Conservation (phyloP, 1,140 invertebrate genomes). For the Venturia canescens region DNA sequence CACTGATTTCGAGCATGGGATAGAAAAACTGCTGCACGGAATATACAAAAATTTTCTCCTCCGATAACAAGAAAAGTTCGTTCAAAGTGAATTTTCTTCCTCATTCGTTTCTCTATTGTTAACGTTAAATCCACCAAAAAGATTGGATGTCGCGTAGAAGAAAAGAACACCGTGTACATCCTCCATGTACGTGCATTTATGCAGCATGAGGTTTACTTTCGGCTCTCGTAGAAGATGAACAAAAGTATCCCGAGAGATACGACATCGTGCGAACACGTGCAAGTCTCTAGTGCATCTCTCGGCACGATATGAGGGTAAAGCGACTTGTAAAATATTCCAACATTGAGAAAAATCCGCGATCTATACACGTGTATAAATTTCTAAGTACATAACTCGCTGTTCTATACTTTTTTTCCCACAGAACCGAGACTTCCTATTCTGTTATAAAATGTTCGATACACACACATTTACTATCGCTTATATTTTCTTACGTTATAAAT, state of each 20-base stretch:
- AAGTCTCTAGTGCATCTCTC: slow-evolving; percentile 60
- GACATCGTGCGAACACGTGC: slow-evolving; percentile 63
- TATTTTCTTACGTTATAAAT: slow-evolving; percentile 1
- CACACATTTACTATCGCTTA: neutral
- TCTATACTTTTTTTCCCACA: neutral
- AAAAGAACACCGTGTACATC: neutral
- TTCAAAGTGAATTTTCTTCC: too few relatives aligned
- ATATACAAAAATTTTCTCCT: too few relatives aligned
- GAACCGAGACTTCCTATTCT: neutral
- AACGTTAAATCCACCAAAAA: too few relatives aligned
- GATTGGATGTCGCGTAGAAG: neutral
- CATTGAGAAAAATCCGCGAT: neutral
- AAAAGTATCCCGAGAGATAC: slow-evolving; percentile 54
- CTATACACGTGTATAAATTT: neutral
- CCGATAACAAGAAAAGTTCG: too few relatives aligned
- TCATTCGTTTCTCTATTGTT: too few relatives aligned
- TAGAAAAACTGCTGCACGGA: too few relatives aligned
- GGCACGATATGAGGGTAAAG: slow-evolving; percentile 14
- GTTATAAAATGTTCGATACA: neutral
- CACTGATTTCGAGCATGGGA: too few relatives aligned
- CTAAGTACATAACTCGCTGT: neutral
- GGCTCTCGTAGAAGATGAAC: slow-evolving; percentile 37
- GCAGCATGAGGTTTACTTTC: slow-evolving; percentile 18
- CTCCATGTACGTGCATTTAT: neutral
- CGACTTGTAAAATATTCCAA: slow-evolving; percentile 5